Conservation (phyloP, 1,140 invertebrate genomes). For the Maconellicoccus hirsutus region DNA sequence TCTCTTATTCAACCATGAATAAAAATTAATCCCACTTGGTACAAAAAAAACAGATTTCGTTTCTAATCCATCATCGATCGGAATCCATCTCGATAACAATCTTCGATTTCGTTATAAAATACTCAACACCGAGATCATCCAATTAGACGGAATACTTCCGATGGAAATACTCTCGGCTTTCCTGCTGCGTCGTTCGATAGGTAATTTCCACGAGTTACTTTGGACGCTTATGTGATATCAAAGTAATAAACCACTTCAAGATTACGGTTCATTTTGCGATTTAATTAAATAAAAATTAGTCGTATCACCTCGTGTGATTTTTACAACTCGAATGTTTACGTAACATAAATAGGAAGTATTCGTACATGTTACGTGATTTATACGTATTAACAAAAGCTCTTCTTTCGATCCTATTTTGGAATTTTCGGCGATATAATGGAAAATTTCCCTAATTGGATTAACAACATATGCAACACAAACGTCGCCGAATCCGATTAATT, state of each 20-base stretch:
- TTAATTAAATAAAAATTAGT: constrained; percentile 10
- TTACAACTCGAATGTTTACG: not conserved
- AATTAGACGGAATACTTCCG: not conserved
- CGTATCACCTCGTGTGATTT: not conserved
- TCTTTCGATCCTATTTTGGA: not conserved
- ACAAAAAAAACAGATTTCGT: too few relatives aligned
- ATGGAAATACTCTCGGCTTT: not conserved
- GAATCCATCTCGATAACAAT: too few relatives aligned
- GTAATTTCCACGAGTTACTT: not conserved
- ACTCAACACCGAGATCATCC: not conserved
- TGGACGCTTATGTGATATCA: not conserved
- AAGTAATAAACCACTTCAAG: not conserved
- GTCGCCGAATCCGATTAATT: too few relatives aligned
- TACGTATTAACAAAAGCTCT: not conserved
- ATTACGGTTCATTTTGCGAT: not conserved
- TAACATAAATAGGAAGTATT: not conserved
- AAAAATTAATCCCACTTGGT: too few relatives aligned
- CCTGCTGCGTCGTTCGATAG: too few relatives aligned
- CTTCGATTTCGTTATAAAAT: too few relatives aligned
- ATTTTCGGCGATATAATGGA: not conserved
- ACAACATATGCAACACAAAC: too few relatives aligned
- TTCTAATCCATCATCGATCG: too few relatives aligned
- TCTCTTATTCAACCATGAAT: too few relatives aligned
- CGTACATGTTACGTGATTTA: not conserved
- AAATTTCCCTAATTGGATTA: constrained; percentile 1